Evolutionary conservation across 2,113 vertebrate genomes (phyloP), one percentile per base, ranked within the genome.

Genomic region (Budorcas taxicolor): DNA sequence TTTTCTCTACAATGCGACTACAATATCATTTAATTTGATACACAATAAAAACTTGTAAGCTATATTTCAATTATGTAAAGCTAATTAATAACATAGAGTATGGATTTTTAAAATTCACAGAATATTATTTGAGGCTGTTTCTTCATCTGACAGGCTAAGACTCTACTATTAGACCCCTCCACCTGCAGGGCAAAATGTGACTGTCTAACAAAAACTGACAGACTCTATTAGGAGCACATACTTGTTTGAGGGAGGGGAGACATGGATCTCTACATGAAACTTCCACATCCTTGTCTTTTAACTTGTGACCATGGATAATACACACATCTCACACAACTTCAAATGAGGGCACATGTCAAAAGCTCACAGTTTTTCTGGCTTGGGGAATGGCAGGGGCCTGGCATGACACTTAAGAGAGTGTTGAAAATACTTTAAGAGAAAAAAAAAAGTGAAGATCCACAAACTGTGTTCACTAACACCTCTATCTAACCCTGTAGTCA

Each of bases 181-280:
- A 47, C 1, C 5, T n/a, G 1, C 7, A 80, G 21, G 15, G 10
- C 19, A 36, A 82, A 92, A 92, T 45, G 1, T 9, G 3, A 57
- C 7, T 40, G 31, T 15, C 10, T 33, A n/a, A 25, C 11, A 80
- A 84, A 76, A 58, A 15, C 4, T 40, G n/a, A 17, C 3, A 45
- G 3, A 67, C 31, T 55, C 7, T 36, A 15, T 3, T 43, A 6
- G 6, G 1, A 31, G 12, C 4, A 0, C 50, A 33, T 17, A n/a
- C 2, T n/a, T 55, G 14, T 64, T 55, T 82, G 36, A 91, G 40
- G 4, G 10, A 57, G 33, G n/a, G 6, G 7, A 45, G 13, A 36
- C 2, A 43, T 36, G 33, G 29, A 25, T 7, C 3, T 76, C 19
- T 21, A 6, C 6, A 33, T 33, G 16, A 43, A 50, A 19, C 74